Evolutionary conservation across 2,888 invertebrate genomes (phyloP), one percentile per base, ranked within the genome.

Genomic region (Diloba caeruleocephala): DNA sequence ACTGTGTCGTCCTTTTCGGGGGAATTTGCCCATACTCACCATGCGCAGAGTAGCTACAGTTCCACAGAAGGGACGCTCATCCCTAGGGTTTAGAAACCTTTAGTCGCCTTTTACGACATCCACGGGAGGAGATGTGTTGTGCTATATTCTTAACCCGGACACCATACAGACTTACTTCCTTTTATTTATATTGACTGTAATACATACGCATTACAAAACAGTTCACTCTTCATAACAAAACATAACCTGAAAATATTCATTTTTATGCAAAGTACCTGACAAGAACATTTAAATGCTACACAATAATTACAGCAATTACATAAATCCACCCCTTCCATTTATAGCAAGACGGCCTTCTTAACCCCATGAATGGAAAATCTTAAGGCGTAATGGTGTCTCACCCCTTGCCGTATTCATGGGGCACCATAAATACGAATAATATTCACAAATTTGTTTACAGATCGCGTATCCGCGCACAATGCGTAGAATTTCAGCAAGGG

Each of bases 401-500:
- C 87, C 90, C 91, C 82, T 87, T 85, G 78, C 72, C 65, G 81
- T 86, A 92, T 90, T 90, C 89, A 90, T 91, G 81, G 80, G 74
- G 53, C 75, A 78, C 78, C 67, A 71, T 71, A 73, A 81, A 79
- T 81, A 72, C 78, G 85, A 89, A 90, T 91, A 92, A 91, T 91
- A 87, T 88, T 88, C 89, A 82, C 88, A 91, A 92, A 92, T 92
- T 91, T 92, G 91, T 91, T 92, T 91, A 91, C 91, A 81, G 89
- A 89, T 87, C 88, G 82, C 58, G 78, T 74, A 76, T 74, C 77
- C 45, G 52, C 45, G 55, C 45, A 71, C 60, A 67, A 63, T 60
- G 28, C 51, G 50, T 62, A 62, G 69, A 70, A 68, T 76, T 79
- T 71, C 74, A 72, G 73, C 74, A 60, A 65, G 73, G 76, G 74